Evolutionary conservation across 2,797 vertebrate species (phyloP).

Genomic region (Leuciscus waleckii): DNA sequence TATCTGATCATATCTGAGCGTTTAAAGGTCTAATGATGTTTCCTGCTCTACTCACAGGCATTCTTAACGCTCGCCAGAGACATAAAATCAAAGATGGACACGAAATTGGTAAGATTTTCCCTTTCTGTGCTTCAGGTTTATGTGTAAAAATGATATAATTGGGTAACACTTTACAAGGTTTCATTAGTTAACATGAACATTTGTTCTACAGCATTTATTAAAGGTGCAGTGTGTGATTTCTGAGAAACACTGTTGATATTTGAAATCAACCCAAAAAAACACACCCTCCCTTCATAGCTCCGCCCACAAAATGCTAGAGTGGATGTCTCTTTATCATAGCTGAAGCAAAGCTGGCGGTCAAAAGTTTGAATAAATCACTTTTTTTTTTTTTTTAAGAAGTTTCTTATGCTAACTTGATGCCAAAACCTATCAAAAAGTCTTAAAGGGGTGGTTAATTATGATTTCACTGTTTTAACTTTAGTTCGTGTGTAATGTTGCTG

Average conservation of each 20-base stretch:
- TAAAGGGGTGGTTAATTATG: too few species aligned
- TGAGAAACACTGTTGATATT: too few species aligned
- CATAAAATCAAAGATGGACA: constrained; percentile 99
- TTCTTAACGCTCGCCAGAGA: constrained; percentile 98
- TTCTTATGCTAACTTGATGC: too few species aligned
- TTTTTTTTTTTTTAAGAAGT: too few species aligned
- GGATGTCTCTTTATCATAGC: too few species aligned
- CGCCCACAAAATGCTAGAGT: not conserved
- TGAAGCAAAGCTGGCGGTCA: too few species aligned
- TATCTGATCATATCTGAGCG: not conserved
- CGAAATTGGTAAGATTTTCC: constrained; percentile 89
- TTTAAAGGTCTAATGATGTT: constrained; percentile 39
- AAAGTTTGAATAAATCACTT: too few species aligned
- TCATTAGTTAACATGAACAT: not conserved
- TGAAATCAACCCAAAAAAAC: too few species aligned
- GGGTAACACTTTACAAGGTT: not conserved
- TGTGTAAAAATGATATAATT: not conserved
- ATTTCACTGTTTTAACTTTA: too few species aligned
- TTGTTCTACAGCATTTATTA: not conserved
- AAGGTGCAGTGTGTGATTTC: not conserved
- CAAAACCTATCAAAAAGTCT: too few species aligned
- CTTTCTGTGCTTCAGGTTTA: constrained; percentile 7
- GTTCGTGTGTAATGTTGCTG: too few species aligned
- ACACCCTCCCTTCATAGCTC: not conserved
- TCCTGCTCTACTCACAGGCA: constrained; percentile 75